Percentiles rank a stretch among this genome's conserved stretches.
These are phyloP conservation scores for Neopipo cinnamomea DNA, from an alignment of 2,113 vertebrate genomes.

Conservation along the genomic window DNA sequence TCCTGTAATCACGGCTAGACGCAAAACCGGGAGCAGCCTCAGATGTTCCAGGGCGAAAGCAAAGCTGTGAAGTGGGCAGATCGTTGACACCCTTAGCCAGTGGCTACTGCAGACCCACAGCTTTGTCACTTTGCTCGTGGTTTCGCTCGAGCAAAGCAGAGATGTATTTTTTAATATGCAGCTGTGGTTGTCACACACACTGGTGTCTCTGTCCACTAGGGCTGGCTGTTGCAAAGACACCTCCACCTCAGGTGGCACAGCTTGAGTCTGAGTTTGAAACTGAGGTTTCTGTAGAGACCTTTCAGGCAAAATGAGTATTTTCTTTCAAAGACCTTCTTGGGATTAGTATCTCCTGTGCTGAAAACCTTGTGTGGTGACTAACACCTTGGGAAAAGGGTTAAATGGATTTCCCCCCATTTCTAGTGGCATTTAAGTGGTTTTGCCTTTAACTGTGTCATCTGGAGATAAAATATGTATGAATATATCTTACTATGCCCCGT, in stretches of 20 bases:
- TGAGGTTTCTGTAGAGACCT: conserved; percentile 23
- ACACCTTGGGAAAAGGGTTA: conserved; percentile 26
- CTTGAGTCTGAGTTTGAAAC: neutral
- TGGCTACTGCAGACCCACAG: neutral
- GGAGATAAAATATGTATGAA: conserved; percentile 21
- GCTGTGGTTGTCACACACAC: rapidly evolving
- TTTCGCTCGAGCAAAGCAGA: neutral
- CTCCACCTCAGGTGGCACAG: neutral
- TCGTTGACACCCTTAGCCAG: neutral
- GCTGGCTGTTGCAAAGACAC: neutral
- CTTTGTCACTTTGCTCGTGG: neutral
- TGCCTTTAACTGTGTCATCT: neutral
- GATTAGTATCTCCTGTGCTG: neutral
- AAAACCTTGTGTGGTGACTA: conserved; percentile 15
- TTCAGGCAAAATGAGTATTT: conserved; percentile 18
- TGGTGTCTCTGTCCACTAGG: neutral
- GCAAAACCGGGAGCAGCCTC: neutral
- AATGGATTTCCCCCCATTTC: neutral
- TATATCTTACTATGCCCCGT: neutral
- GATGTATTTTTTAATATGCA: neutral
- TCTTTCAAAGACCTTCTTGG: conserved; percentile 1
- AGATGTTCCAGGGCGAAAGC: neutral
- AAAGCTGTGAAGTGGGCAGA: neutral
- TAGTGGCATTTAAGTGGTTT: neutral
- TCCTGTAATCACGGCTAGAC: neutral